Base-by-base conservation (phyloP, 2,113 vertebrate species). In the Oxygymnocypris stewartii region DNA sequence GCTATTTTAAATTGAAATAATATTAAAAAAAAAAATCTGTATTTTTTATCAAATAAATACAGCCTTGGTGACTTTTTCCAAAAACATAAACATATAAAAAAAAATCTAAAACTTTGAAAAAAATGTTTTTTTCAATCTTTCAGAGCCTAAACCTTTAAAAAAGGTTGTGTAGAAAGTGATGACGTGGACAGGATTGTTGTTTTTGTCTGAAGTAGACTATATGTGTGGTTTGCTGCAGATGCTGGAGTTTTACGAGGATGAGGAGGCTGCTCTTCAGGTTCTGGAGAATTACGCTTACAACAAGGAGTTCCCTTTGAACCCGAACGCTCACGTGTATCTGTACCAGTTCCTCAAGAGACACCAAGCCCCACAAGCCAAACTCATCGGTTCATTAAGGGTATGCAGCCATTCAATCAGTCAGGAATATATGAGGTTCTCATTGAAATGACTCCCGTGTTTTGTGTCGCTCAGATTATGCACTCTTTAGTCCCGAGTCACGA, bases 261-360 rank as follows among this genome's bases (percentile, higher is more conserved):
- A 92, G 0, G 92, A 94, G 0, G 94, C 94, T 76, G 96, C 96
- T 47, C 87, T 86, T 6, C 90, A 95, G 6, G 90, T 97, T 2
- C 93, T 99, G 90, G 93, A 89, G 59, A 92, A 97, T 69, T 99
- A 99, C 3, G 97, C 97, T 0, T 96, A 96, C 87, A 94, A 98
- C 85, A 92, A 89, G 14, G 94, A 85, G 67, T 98, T 96, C 31
- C 98, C 98, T 1, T 84, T 95, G 0, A 99, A 99, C 85, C 98
- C 98, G 0, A 99, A 99, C 0, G 97, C 98, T 14, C 96, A 97
- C 0, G 86, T 98, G 65, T 99, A 96, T 90, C 92, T 98, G 79
- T 99, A 96, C 49, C 89, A 94, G 81, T 96, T 96, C 89, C 87
- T 98, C 20, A 97, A 96, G 93, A 95, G 90, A 81, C 94, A 94